Base-by-base conservation (phyloP, 2,888 invertebrate genomes). In the Nomada ferruginata region DNA sequence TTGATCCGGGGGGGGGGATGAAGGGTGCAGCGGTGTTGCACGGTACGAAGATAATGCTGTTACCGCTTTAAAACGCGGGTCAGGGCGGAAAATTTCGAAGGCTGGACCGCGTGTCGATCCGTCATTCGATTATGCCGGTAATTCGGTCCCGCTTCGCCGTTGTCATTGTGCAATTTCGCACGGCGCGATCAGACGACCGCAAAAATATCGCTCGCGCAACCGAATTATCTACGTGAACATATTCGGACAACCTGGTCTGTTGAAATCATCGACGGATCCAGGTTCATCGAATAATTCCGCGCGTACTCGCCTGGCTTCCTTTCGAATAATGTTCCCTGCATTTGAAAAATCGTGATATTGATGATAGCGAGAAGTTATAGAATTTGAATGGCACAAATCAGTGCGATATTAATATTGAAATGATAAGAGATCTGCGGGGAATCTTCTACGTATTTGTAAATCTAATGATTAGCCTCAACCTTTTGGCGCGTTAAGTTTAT, bases 61-160 rank as follows among this genome's bases (percentile, higher is more conserved):
- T 76, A 83, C 52, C 53, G 69, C 2, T 52, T 52, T 23, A 66
- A 63, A 73, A 66, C 64, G 64, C 18, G 68, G 57, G 9, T n/a
- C 11, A 1, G 55, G 2, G 3, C 23, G 11, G 36, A 65, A 61
- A 52, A 65, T 47, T 69, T 75, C 50, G 70, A 59, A 69, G 68
- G 65, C 70, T 36, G 29, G 53, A 44, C n/a, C 52, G 15, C 13
- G 13, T 11, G 50, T 60, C 60, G 53, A 76, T 86, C 73, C 73
- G 53, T 78, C 47, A 73, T 76, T 79, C 44, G 68, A 81, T 84
- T 86, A 76, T 47, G 70, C 52, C 60, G 50, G 50, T 71, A 81
- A 81, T 69, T 81, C 0, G 15, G 55, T 26, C 50, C 64, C 20
- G 52, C 60, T 57, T 52, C 63, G n/a, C 57, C 65, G 57, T 65